Conservation (phyloP, 2,888 invertebrate species). For the Protodeltote pygarga region DNA sequence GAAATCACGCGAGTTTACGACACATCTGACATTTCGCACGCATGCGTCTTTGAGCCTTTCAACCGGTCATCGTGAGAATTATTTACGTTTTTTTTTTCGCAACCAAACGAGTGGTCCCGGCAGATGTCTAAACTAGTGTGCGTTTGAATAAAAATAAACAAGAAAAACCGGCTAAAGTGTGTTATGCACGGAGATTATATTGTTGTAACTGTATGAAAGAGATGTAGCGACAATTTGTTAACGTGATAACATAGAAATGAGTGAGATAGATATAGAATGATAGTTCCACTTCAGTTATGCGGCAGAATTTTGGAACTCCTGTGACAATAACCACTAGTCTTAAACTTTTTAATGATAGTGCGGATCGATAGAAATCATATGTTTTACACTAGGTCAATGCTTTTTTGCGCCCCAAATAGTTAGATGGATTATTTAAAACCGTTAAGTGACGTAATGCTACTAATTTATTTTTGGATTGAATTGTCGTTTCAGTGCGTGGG, state of each 20-base stretch:
- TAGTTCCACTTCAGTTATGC: background rate
- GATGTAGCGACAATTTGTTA: slow-evolving; percentile 2
- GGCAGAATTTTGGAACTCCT: slow-evolving; percentile 12
- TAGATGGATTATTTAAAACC: background rate
- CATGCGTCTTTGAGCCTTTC: slow-evolving; percentile 34
- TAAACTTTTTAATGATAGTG: slow-evolving; percentile 13
- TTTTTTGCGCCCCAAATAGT: slow-evolving; percentile 6
- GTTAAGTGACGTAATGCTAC: background rate
- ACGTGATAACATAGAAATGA: slow-evolving; percentile 1
- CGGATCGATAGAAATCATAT: background rate
- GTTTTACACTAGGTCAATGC: slow-evolving; percentile 32
- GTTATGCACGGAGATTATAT: slow-evolving; percentile 14
- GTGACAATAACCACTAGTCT: background rate
- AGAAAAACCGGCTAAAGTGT: slow-evolving; percentile 46
- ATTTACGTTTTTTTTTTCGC: slow-evolving; percentile 9
- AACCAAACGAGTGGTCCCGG: slow-evolving; percentile 21
- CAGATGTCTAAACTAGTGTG: slow-evolving; percentile 41
- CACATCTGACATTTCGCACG: slow-evolving; percentile 41
- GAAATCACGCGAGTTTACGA: slow-evolving; percentile 11
- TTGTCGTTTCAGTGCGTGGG: background rate
- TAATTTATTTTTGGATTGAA: slow-evolving; percentile 9
- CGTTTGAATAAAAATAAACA: slow-evolving; percentile 52
- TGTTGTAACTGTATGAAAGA: slow-evolving; percentile 22
- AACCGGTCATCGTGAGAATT: slow-evolving; percentile 15
- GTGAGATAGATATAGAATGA: slow-evolving; percentile 5